phyloP scores from a whole-genome alignment of 1,140 invertebrate species.

The Vanessa tameamea region DNA sequence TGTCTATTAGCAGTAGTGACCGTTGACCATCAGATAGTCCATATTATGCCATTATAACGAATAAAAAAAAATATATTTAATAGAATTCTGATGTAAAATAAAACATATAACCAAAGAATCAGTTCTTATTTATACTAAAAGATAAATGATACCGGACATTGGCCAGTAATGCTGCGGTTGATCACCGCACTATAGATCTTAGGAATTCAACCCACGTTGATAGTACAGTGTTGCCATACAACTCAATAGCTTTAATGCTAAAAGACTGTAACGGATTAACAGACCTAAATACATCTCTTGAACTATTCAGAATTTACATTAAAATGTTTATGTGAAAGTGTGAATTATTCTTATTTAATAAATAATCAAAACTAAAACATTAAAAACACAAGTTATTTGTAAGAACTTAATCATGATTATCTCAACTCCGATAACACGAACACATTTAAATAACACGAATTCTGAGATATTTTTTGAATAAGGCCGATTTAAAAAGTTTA shows the following conservation, averaged over 20 bases:
- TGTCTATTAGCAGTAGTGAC: too few relatives aligned
- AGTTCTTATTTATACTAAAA: constrained; percentile 14
- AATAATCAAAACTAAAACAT: too few relatives aligned
- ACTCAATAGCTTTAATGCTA: constrained; percentile 40
- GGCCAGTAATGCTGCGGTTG: constrained; percentile 27
- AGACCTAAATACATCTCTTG: constrained; percentile 40
- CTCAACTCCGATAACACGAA: too few relatives aligned
- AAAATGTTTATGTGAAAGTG: not conserved
- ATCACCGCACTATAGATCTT: constrained; percentile 29
- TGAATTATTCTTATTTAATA: not conserved
- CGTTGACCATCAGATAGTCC: too few relatives aligned
- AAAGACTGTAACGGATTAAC: constrained; percentile 46
- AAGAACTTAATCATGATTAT: too few relatives aligned
- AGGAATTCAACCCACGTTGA: constrained; percentile 32
- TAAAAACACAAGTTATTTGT: too few relatives aligned
- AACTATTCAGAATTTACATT: constrained; percentile 1
- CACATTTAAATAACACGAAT: too few relatives aligned
- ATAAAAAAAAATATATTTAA: not conserved
- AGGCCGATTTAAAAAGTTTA: too few relatives aligned
- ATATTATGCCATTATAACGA: too few relatives aligned
- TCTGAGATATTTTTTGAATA: too few relatives aligned
- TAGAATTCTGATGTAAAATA: too few relatives aligned
- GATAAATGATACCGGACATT: constrained; percentile 30
- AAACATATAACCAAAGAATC: not conserved
- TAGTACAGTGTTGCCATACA: constrained; percentile 36